These are phyloP conservation scores for Sebastes glaucus DNA, from an alignment of 2,797 vertebrate genomes.

Conservation along the genomic window DNA sequence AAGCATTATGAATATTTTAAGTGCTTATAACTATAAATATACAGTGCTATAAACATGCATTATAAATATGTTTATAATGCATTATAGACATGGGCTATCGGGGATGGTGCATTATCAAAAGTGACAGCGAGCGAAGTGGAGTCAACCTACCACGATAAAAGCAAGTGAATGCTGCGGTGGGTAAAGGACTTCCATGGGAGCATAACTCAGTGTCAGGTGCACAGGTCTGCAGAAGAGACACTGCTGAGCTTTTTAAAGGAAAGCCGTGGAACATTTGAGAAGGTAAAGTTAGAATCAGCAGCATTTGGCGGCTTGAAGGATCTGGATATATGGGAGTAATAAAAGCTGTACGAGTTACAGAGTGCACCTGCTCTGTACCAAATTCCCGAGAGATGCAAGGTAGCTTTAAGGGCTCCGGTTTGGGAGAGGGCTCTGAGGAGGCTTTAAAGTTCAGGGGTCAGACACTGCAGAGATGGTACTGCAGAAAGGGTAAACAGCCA, in stretches of 20 bases:
- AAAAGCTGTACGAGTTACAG: constrained; percentile 44
- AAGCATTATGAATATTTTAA: too few species aligned
- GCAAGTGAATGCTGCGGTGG: background rate
- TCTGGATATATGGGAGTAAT: constrained; percentile 62
- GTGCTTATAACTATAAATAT: too few species aligned
- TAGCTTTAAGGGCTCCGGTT: constrained; percentile 8
- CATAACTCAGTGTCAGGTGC: constrained; percentile 41
- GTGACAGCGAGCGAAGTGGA: background rate
- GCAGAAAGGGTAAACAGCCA: background rate
- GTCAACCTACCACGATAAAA: background rate
- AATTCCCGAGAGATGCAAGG: background rate
- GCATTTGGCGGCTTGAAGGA: constrained; percentile 49
- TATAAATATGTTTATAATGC: background rate
- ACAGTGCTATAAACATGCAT: background rate
- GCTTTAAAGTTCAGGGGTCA: constrained; percentile 37
- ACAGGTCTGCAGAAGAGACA: constrained; percentile 34
- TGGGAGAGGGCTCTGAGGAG: background rate
- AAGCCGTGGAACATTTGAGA: constrained; percentile 52
- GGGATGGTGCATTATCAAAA: background rate
- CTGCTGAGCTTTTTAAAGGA: constrained; percentile 52
- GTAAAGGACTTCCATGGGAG: background rate
- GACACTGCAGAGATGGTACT: background rate
- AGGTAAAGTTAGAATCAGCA: constrained; percentile 63
- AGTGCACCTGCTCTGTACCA: constrained; percentile 28
- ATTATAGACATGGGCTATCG: background rate